A percentile compares a stretch with the other conserved stretches of the same genome.
These are phyloP conservation scores for Sceliomorpha sp. DNA, from an alignment of 2,888 invertebrate genomes.

Conservation along the genomic window DNA sequence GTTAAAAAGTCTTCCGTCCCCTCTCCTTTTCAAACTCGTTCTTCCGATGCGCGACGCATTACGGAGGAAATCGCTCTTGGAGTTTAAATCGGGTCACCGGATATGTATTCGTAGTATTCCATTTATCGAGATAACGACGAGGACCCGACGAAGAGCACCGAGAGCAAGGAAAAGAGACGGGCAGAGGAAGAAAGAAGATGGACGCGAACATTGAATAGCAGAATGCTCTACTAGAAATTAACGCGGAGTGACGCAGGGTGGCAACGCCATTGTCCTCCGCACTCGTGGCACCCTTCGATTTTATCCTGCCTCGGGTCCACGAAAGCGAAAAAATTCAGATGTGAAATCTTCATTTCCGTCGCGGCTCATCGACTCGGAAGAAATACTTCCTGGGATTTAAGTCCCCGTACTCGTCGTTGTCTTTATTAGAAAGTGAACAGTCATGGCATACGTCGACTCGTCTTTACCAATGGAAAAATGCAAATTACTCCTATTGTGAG, in stretches of 20 bases:
- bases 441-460: slow-evolving; percentile 40
- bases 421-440: slow-evolving; percentile 53
- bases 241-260: slow-evolving; percentile 70
- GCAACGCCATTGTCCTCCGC: slow-evolving; percentile 68
- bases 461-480: slow-evolving; percentile 48
- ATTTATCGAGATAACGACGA: slow-evolving; percentile 65
- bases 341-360: slow-evolving; percentile 78
- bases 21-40: slow-evolving; percentile 24
- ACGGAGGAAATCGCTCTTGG: slow-evolving; percentile 63
- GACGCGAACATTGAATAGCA: slow-evolving; percentile 52
- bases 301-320: slow-evolving; percentile 54
- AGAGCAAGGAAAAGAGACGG: slow-evolving; percentile 43
- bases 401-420: slow-evolving; percentile 19
- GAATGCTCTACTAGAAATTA: slow-evolving; percentile 69
- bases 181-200: slow-evolving; percentile 26
- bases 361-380: slow-evolving; percentile 76
- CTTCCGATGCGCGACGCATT: slow-evolving; percentile 42
- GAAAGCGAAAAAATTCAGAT: slow-evolving; percentile 76
- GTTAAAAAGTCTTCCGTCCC: slow-evolving; percentile 9
- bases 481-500: too few species aligned
- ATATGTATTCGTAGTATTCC: slow-evolving; percentile 72
- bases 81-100: slow-evolving; percentile 75
- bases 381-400: slow-evolving; percentile 76
- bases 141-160: slow-evolving; percentile 35
- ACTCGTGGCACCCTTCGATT: slow-evolving; percentile 62